These are phyloP conservation scores for Dasyurus viverrinus DNA, from an alignment of 2,113 vertebrate species.

Conservation along the genomic window DNA sequence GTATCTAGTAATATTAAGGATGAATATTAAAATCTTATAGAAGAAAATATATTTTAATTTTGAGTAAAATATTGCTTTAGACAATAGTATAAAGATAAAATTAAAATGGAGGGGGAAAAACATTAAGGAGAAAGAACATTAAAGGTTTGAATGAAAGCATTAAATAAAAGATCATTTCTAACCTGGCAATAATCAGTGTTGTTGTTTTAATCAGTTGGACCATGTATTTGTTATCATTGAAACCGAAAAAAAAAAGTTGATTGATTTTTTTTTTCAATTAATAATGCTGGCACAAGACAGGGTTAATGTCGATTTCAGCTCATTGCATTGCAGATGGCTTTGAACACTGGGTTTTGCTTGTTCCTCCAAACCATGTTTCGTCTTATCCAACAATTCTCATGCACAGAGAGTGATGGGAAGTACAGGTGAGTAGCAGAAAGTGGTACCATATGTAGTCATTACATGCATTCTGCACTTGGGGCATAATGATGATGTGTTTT, in stretches of 20 bases:
- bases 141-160: neutral
- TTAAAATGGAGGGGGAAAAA: neutral
- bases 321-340: neutral
- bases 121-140: neutral
- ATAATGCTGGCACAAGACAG: neutral
- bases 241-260: conserved; percentile 11
- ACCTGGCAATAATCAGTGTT: conserved; percentile 19
- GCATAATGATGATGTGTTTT: neutral
- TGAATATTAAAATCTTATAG: neutral
- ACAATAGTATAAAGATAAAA: conserved; percentile 18
- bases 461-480: neutral
- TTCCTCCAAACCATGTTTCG: neutral
- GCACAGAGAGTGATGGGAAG: neutral
- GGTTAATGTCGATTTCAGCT: neutral
- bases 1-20: neutral
- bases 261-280: neutral
- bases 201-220: neutral
- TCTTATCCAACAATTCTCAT: neutral
- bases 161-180: conserved; percentile 17
- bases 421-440: accelerated
- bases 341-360: accelerated
- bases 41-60: neutral
- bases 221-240: neutral
- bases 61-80: conserved; percentile 50
- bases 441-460: neutral